Base-by-base conservation (phyloP, 2,797 vertebrate genomes). In the Acanthiza pusilla region DNA sequence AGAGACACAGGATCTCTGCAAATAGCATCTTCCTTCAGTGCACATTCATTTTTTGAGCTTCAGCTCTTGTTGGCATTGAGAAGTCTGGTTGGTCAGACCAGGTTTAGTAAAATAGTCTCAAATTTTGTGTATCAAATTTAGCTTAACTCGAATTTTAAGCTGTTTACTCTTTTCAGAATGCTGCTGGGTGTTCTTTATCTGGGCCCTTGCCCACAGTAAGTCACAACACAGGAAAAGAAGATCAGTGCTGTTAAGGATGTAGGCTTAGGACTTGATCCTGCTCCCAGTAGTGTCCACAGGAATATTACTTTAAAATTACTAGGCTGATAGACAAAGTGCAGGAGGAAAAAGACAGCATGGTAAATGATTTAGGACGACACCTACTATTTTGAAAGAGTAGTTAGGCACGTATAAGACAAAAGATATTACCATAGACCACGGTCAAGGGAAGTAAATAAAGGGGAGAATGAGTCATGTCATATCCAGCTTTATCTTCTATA, bases 231-330 rank as follows among this genome's bases (percentile, higher is more conserved):
- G 23, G 21, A 45, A 87, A 83, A 50, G 18, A 62, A 63, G 17
- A 73, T 14, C 15, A 58, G 0, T 0, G 13, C 14, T 67, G 6
- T 47, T 76, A 26, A 34, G 2, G 17, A 5, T 16, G 14, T 62
- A 50, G 36, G 16, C 21, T 57, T 93, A 29, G 53, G 5, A 6
- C 60, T 80, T 86, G 45, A 53, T 83, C 19, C 17, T 81, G 10
- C 13, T 86, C 13, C 68, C 9, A 13, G 22, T 17, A 32, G 10
- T 9, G 12, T 58, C 65, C 53, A 47, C 5, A 40, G 23, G 15
- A 80, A 12, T 45, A 80, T 53, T 74, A 75, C 18, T 53, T 91
- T 70, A 58, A 83, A 88, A 71, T 29, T 47, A 34, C 12, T 38
- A 71, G 10, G 7, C 26, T 77, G 38, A 25, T 27, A 32, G 38